Evolutionary conservation across 2,888 invertebrate genomes (phyloP), one percentile per base, ranked within the genome.

Genomic region (Apamea sordens): DNA sequence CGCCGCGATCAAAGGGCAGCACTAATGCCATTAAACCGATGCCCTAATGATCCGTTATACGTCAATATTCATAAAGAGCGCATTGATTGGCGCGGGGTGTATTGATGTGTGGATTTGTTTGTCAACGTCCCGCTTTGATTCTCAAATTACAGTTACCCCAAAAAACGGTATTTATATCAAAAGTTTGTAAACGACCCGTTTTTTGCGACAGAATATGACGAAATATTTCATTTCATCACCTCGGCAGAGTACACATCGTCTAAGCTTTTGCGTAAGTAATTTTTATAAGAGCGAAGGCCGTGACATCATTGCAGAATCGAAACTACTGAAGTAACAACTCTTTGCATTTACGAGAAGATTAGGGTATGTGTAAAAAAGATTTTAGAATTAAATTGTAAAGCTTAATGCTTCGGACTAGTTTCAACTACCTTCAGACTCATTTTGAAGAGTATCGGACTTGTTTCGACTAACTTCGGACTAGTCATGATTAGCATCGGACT

Each of bases 11-110:
- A 83, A 87, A 90, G 88, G 88, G 87, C 84, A 76, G 78, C 68
- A 84, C 78, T 89, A 88, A 88, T 85, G 64, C 82, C 80, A 86
- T 86, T 87, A 79, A 79, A 84, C 74, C 76, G 78, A 89, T 86
- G 77, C 85, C 80, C 81, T 88, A 87, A 90, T 87, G 82, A 86
- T 84, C 84, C 91, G 87, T 90, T 89, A 89, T 73, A 86, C 85
- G 86, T 85, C 88, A 90, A 86, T 83, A 78, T 77, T 80, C 71
- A 79, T 61, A 78, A 78, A 79, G 63, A 79, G 47, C 65, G 56
- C 74, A 77, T 71, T 73, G 74, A 77, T 81, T 79, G 68, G 76
- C 61, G 71, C 56, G 50, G 63, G 67, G 36, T 28, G 69, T 71
- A 65, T 76, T 84, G 56, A 65, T 77, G 73, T 76, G 56, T 77